Conservation (phyloP, 2,113 vertebrate species). For the Passer montanus region DNA sequence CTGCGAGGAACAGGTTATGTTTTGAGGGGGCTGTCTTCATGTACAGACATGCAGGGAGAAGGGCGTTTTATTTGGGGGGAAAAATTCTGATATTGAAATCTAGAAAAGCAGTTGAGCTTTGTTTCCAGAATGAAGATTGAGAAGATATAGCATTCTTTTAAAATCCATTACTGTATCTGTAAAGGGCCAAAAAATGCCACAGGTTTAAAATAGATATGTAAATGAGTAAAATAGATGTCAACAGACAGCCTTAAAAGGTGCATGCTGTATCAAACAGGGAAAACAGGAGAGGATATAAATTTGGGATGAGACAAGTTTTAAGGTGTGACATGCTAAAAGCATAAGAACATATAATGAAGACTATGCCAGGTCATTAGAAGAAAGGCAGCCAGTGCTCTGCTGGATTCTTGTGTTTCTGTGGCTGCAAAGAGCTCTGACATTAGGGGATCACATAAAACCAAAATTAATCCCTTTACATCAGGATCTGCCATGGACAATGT, state of each 20-base stretch:
- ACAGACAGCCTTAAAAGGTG: not conserved
- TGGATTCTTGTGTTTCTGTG: not conserved
- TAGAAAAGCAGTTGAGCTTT: not conserved
- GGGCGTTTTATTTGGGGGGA: rapidly evolving
- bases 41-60: not conserved
- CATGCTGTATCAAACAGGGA: not conserved
- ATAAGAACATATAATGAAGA: not conserved
- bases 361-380: not conserved
- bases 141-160: not conserved
- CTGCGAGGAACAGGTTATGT: not conserved
- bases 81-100: not conserved
- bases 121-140: no score
- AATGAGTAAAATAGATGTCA: not conserved
- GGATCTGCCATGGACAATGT: not conserved
- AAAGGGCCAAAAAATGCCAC: not conserved
- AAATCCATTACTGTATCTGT: not conserved
- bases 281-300: not conserved
- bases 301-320: not conserved
- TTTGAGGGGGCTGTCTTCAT: not conserved
- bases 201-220: not conserved
- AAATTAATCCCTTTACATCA: not conserved
- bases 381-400: not conserved
- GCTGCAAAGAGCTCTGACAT: not conserved
- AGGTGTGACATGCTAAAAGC: not conserved
- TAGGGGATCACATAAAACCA: not conserved